Base-by-base conservation (phyloP, 2,113 vertebrate genomes). In the Anoura caudifer region DNA sequence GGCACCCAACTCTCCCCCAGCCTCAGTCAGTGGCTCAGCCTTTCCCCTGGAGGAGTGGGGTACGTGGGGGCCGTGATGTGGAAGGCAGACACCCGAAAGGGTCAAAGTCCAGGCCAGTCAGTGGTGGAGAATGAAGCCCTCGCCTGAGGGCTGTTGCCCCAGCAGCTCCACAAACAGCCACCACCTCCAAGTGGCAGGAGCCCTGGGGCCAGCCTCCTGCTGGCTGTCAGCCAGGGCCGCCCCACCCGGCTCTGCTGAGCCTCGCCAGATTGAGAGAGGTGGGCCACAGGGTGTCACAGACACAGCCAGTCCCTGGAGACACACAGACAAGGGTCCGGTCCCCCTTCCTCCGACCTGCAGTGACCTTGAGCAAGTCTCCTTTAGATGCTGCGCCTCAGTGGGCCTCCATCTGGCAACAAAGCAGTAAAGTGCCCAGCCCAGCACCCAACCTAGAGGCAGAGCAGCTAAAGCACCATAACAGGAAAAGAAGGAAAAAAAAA, bases 181-280 rank as follows among this genome's bases (percentile, higher is more conserved):
- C 19, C 0, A 7, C 0, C 45, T 54, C 59, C 3, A 3, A 26
- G 36, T 4, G 2, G 15, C 10, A n/a, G 16, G 22, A 28, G 36
- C 22, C 79, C 65, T 77, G 8, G 3, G 87, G 26, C 31, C 50
- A 56, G 90, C 67, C 77, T 52, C 36, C 2, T 0, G 0, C 0
- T 0, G 75, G 70, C 81, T 12, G 17, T 6, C 10, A 4, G n/a
- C 95, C 76, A 72, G 45, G 45, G 22, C 56, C 22, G 1, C 47
- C 22, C 43, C 3, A 8, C 28, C 69, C 2, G 11, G 56, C 47
- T n/a, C 5, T 7, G n/a, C 36, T 0, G 10, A 79, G 54, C 92
- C 75, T 45, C 79, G 26, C 67, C 5, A 47, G 45, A 20, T 61
- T 15, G 28, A 94, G 82, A 90, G 87, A 15, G 36, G 45, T 16